Evolutionary conservation across 2,888 invertebrate genomes (phyloP), one percentile per base, ranked within the genome.

Genomic region (Agapetus fuscipes): DNA sequence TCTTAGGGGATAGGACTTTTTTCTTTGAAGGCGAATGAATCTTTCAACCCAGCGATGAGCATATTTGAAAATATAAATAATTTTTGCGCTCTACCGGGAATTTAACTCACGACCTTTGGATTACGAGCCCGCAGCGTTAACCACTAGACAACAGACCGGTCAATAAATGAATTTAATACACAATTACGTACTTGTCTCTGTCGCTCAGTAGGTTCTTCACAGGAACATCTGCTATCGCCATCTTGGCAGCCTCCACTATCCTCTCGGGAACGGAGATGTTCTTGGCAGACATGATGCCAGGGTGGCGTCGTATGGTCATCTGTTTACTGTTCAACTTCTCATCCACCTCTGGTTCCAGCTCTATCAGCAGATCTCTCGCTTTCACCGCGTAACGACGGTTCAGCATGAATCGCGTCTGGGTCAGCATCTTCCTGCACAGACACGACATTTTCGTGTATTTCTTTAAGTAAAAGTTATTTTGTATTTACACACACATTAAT

Each of bases 291-390:
- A 74, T 60, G 31, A 76, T 69, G 16, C 89, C 89, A 1, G 85
- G 83, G 62, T 89, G 88, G 41, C 75, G 71, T 35, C 76, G 71
- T 0, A 82, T 78, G 56, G 83, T 83, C 12, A 68, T 53, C 43
- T 60, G 62, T 40, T 71, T 59, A 24, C 71, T 68, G 31, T 71
- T 56, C 30, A 80, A 64, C 48, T 60, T 60, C 17, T 69, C 62
- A 37, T 63, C 58, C 3, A 78, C 53, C 31, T 52, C 58, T 16
- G 69, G 59, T 49, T 74, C 70, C n/a, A 78, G 59, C 49, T 68
- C 62, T 1, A 74, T n/a, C n/a, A n/a, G n/a, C n/a, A n/a, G n/a
- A n/a, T n/a, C n/a, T n/a, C n/a, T n/a, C n/a, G n/a, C n/a, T n/a
- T n/a, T n/a, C n/a, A n/a, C 30, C 17, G 34, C 30, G 25, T 34